Base-by-base conservation (phyloP, 2,888 invertebrate species). In the Agrotis ipsilon region DNA sequence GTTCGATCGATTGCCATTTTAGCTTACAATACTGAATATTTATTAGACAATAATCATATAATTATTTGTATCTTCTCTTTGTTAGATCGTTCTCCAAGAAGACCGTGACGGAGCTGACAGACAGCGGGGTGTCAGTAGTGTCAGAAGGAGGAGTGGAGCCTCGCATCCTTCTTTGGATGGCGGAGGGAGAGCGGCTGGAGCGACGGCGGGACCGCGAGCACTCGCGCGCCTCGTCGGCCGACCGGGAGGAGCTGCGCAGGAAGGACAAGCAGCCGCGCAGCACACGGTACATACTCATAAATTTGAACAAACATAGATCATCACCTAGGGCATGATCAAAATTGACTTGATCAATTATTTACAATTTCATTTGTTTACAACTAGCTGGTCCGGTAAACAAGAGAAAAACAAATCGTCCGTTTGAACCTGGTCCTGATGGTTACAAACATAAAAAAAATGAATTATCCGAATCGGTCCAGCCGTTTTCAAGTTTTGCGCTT, bases 41-140 rank as follows among this genome's bases (percentile, higher is more conserved):
- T 27, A 6, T 27, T 27, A 27, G 5, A 4, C 3, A 27, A 2
- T 27, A 27, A 55, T 4, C 27, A n/a, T n/a, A n/a, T 16, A 0
- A 11, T n/a, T n/a, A n/a, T n/a, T n/a, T n/a, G n/a, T 1, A 4
- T 21, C 0, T 49, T 2, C 3, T 2, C 1, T 16, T 49, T 11
- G 0, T 7, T 86, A 96, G 97, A 88, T 97, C 97, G 58, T 96
- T 97, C 75, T 97, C 97, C 39, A 97, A 97, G 95, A 97, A 97
- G 90, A 97, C 97, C 32, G 96, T 97, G 87, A 97, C 97, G 54
- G 97, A 98, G 90, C 93, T 97, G 87, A 97, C 98, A 7, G 98
- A 98, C 94, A 98, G 98, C 91, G 98, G 84, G 52, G 84, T 84
- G 52, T 84, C 84, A 5, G 84, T 84, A 61, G 97, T 98, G 68